Evolutionary conservation across 2,888 invertebrate species (phyloP), one percentile per base, ranked within the genome.

Genomic region (Matsumyia berberina): DNA sequence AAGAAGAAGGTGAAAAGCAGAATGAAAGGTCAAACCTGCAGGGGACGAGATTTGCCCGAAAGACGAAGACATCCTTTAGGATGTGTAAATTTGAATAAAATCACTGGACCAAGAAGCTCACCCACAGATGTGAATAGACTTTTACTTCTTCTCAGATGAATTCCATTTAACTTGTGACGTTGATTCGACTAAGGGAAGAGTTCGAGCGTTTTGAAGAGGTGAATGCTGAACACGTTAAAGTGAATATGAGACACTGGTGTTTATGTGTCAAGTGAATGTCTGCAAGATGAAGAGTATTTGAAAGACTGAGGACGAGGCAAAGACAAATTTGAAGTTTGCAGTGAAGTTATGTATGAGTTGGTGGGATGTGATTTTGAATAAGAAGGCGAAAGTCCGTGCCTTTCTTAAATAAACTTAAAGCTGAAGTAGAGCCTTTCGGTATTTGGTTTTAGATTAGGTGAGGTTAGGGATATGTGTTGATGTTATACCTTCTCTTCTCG

Each of bases 61-160:
- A 49, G 29, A 31, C 42, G 29, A 29, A 24, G 9, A 35, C 5
- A 9, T 60, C 6, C 15, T 15, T 9, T 11, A 5, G 31, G 53
- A 53, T 62, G 42, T 73, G 42, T 17, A 11, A 51, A 42, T 79
- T 73, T 42, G 46, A 66, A 58, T 51, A 42, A 72, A 29, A 31
- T 64, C 51, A 51, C 60, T 60, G 39, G 39, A 49, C 29, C 49
- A 37, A 37, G 29, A 29, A 37, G 49, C 58, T n/a, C 24, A 39
- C 58, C 49, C 17, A 58, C 39, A 69, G 57, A 57, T 70, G 70
- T 12, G 58, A 57, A 60, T 42, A 49, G 39, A 70, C 35, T 57
- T 58, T 35, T 37, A 35, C 57, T 29, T 35, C 8, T 35, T 57
- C 37, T 29, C n/a, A 12, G 49, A 42, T 33, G 37, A 33, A 35